A percentile compares a stretch with the other conserved stretches of the same genome.
phyloP scores from a whole-genome alignment of 2,113 vertebrate species.

The Thomomys bottae region DNA sequence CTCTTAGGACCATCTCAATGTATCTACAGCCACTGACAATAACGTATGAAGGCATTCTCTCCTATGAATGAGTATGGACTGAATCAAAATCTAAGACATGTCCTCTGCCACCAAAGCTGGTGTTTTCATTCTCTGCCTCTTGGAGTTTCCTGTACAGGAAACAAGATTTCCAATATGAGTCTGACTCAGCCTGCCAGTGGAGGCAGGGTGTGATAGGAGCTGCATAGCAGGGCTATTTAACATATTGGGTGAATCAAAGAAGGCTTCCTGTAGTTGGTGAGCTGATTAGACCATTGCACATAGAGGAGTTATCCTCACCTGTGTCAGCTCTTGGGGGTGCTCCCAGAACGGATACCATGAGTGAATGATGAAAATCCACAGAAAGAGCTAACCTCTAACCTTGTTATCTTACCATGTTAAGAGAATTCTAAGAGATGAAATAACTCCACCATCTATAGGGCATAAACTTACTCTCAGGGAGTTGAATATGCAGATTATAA shows the following conservation, averaged over 20 bases:
- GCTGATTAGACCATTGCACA: neutral
- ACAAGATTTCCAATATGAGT: conserved; percentile 1
- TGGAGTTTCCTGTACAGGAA: neutral
- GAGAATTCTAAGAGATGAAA: neutral
- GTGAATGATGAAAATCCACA: too few relatives aligned
- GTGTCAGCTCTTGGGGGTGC: too few relatives aligned
- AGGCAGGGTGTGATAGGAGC: neutral
- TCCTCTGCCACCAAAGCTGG: neutral
- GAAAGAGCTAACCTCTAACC: neutral
- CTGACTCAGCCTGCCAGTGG: neutral
- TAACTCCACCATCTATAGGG: neutral
- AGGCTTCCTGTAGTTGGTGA: neutral
- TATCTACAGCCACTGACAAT: neutral
- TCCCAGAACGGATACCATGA: neutral
- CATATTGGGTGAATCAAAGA: neutral
- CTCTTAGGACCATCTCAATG: neutral
- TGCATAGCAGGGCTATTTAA: neutral
- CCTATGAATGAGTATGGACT: neutral
- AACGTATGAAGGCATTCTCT: neutral
- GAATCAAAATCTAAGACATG: neutral
- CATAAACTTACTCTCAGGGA: neutral
- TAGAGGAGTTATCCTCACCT: neutral
- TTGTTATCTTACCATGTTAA: neutral
- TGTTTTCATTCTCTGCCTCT: neutral
- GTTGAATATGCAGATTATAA: neutral